Conservation (phyloP, 2,113 vertebrate species). For the Plotosus lineatus region DNA sequence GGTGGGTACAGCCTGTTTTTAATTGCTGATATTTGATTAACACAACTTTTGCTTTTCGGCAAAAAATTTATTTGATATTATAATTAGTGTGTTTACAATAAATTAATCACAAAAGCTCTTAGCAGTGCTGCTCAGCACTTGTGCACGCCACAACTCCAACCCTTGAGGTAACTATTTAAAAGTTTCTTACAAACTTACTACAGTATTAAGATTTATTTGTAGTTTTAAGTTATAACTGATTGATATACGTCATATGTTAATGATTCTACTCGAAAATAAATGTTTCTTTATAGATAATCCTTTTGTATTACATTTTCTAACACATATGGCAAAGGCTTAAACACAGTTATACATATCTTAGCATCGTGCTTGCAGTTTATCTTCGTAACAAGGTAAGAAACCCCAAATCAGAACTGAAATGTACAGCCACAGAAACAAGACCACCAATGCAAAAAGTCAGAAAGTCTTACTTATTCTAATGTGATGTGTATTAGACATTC, state of each 20-base stretch:
- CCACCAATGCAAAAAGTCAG: background rate
- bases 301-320: background rate
- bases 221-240: background rate
- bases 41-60: too few relatives aligned
- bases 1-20: too few relatives aligned
- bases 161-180: too few relatives aligned
- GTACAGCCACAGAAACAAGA: background rate
- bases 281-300: background rate
- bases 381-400: background rate
- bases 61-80: too few relatives aligned
- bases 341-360: background rate
- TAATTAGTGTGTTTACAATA: too few relatives aligned
- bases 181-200: too few relatives aligned
- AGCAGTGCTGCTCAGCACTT: too few relatives aligned
- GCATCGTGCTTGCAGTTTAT: background rate
- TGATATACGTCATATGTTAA: background rate
- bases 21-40: too few relatives aligned
- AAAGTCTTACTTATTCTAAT: background rate
- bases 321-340: background rate
- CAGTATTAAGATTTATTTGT: background rate
- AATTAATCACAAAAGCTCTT: too few relatives aligned
- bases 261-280: background rate
- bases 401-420: background rate
- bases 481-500: background rate
- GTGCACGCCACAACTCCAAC: too few relatives aligned